A percentile compares a stretch with the other conserved stretches of the same genome.
phyloP scores from a whole-genome alignment of 2,888 invertebrate genomes.

The Plusia festucae region DNA sequence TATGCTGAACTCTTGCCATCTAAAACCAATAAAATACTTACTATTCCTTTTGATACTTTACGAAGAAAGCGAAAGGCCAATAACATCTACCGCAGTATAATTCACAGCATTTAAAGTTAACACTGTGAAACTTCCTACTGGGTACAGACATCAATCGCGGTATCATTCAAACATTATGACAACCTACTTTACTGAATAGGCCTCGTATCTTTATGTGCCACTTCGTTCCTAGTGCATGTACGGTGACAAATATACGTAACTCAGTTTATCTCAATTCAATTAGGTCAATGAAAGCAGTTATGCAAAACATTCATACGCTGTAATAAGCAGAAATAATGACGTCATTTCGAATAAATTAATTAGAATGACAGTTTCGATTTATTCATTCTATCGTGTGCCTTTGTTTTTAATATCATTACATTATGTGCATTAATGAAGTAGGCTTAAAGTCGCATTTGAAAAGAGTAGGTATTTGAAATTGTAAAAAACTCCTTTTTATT shows the following conservation, averaged over 20 bases:
- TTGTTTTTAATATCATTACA: too few relatives aligned
- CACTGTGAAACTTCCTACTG: not conserved
- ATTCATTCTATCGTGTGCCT: not conserved
- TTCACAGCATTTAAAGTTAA: too few relatives aligned
- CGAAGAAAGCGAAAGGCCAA: too few relatives aligned
- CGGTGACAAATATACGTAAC: slow-evolving; percentile 2
- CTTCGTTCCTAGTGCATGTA: not conserved
- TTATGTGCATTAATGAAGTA: too few relatives aligned
- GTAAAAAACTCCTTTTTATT: too few relatives aligned
- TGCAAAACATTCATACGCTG: slow-evolving; percentile 4
- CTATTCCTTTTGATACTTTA: too few relatives aligned
- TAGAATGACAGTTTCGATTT: not conserved
- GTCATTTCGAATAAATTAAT: not conserved
- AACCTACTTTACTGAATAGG: not conserved
- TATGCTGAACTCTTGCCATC: too few relatives aligned
- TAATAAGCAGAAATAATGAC: slow-evolving; percentile 1
- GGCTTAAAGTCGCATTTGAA: too few relatives aligned
- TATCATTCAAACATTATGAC: not conserved
- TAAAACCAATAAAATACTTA: too few relatives aligned
- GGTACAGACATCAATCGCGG: not conserved
- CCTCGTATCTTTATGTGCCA: not conserved
- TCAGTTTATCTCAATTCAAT: not conserved
- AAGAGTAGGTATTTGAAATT: too few relatives aligned
- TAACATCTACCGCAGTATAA: too few relatives aligned
- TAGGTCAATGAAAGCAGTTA: slow-evolving; percentile 1